Base-by-base conservation (phyloP, 2,113 vertebrate species). In the Podilymbus podiceps region DNA sequence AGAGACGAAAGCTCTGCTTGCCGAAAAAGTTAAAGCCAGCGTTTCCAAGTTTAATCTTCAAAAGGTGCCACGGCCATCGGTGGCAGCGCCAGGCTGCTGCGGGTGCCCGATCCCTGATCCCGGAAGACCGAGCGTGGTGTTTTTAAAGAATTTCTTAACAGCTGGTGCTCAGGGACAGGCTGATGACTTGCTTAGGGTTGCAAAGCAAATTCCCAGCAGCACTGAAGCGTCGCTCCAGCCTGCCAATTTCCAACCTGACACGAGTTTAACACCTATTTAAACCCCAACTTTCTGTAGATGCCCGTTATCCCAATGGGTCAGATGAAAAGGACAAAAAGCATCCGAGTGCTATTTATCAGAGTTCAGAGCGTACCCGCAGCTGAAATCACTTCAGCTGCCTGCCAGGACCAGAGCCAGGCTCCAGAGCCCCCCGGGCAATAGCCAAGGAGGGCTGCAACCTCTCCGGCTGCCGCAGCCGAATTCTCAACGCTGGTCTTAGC, bases 61-160 rank as follows among this genome's bases (percentile, higher is more conserved):
- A 38, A 38, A 8, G 44, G 35, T 31, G 50, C 33, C 28, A 20
- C 21, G 40, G 63, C 9, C 50, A 52, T 6, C 24, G 25, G 28
- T 8, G 44, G 25, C 31, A 59, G 44, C 2, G 5, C 6, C 46
- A 55, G 25, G 63, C 56, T 66, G 59, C 50, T 56, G 30, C 53
- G 8, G 31, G 58, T 1, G 16, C 47, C 66, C 3, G 8, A 16
- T 31, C 47, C 59, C 64, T 10, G 17, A 68, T 46, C 60, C 42
- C 47, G 18, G 15, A 49, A 27, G 55, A 40, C 16, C 3, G 0
- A 40, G 7, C 1, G 2, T 2, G 8, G 35, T 24, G 44, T 38
- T 68, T 85, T 63, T 4, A 62, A 68, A 50, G 28, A 27, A n/a
- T 49, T 60, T 28, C 74, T 49, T 60, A 23, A 23, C 63, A 88